Evolutionary conservation across 1,140 invertebrate genomes (phyloP).

Genomic region (Magallana angulata): DNA sequence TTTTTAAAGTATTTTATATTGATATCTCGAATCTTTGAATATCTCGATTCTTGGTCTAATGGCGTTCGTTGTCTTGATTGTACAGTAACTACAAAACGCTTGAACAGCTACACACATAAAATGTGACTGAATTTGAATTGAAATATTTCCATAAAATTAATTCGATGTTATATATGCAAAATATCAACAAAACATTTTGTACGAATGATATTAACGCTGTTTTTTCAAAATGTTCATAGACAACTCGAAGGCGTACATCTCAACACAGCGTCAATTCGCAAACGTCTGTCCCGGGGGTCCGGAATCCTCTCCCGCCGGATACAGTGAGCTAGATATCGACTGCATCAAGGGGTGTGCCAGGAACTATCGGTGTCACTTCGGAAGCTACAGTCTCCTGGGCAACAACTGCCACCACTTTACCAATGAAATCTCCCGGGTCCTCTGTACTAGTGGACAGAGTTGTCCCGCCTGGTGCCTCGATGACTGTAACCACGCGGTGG

Average conservation of each 20-base stretch:
- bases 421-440: neutral
- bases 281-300: neutral
- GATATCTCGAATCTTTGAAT: neutral
- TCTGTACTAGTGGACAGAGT: neutral
- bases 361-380: neutral
- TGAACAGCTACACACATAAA: no score
- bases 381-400: neutral
- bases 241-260: neutral
- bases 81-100: no score
- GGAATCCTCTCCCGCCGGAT: slow-evolving; percentile 24
- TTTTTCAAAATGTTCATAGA: neutral
- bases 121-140: neutral
- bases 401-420: slow-evolving; percentile 31
- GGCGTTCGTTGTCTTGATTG: neutral
- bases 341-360: slow-evolving; percentile 29
- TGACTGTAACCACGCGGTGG: neutral
- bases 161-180: neutral
- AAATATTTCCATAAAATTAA: neutral
- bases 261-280: neutral
- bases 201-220: neutral
- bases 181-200: neutral
- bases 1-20: neutral
- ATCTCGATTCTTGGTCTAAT: neutral
- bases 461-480: neutral
- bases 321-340: slow-evolving; percentile 6